phyloP scores from a whole-genome alignment of 2,888 invertebrate genomes.

The Xanthostigma xanthostigma region DNA sequence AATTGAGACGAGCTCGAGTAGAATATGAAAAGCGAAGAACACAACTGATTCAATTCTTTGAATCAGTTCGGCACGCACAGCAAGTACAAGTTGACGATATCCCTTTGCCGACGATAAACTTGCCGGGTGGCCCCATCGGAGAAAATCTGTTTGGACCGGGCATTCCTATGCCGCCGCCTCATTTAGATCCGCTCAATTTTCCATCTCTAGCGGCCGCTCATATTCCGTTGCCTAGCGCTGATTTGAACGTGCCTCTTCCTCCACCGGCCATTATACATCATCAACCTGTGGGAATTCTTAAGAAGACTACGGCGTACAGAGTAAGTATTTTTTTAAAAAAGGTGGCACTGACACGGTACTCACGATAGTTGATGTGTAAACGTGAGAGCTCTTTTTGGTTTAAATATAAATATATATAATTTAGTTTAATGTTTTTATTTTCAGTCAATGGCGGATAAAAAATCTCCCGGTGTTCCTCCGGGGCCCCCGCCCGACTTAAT shows the following conservation, averaged over 20 bases:
- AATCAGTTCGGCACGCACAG: constrained; percentile 90
- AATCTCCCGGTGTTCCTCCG: constrained; percentile 77
- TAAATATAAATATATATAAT: no score
- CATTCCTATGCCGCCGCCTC: constrained; percentile 37
- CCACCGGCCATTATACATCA: constrained; percentile 28
- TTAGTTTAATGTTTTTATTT: constrained; percentile 10
- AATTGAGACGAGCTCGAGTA: constrained; percentile 75
- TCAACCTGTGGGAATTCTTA: constrained; percentile 55
- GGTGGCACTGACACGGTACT: no score
- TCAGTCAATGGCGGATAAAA: constrained; percentile 31
- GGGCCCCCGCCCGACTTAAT: constrained; percentile 63
- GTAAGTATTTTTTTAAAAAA: constrained; percentile 25
- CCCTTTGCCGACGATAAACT: constrained; percentile 62
- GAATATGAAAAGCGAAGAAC: constrained; percentile 85
- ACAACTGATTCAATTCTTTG: constrained; percentile 81
- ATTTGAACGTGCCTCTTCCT: constrained; percentile 27
- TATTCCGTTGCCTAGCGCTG: constrained; percentile 36
- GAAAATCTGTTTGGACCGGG: constrained; percentile 22
- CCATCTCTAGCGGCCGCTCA: constrained; percentile 36
- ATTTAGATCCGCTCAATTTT: constrained; percentile 30
- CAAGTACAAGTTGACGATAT: constrained; percentile 92
- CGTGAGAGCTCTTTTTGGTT: constrained; percentile 8
- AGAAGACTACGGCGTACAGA: constrained; percentile 44
- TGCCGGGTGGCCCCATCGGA: constrained; percentile 18
- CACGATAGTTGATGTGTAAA: no score